A percentile compares a stretch with the other conserved stretches of the same genome.
These are phyloP conservation scores for Hypanus sabinus DNA, from an alignment of 2,113 vertebrate genomes.

Conservation along the genomic window DNA sequence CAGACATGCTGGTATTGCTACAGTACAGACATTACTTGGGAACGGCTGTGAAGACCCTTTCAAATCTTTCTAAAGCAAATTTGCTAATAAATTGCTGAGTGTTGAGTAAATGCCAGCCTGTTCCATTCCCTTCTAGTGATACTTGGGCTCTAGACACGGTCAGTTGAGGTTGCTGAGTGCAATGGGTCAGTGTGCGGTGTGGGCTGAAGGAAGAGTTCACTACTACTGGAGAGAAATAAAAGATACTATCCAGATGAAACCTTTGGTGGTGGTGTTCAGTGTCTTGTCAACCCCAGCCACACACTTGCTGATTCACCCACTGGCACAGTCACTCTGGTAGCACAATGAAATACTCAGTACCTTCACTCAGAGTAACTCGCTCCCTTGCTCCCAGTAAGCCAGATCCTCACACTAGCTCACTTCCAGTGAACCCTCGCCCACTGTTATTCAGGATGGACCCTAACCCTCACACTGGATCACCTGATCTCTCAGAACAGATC, in stretches of 20 bases:
- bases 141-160: background rate
- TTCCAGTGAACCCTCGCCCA: too few relatives aligned
- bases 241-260: background rate
- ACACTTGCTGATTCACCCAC: background rate
- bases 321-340: too few relatives aligned
- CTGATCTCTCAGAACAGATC: background rate
- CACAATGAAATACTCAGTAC: background rate
- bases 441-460: too few relatives aligned
- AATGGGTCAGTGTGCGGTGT: background rate
- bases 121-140: background rate
- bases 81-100: background rate
- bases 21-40: background rate
- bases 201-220: background rate
- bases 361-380: background rate
- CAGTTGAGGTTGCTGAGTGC: background rate
- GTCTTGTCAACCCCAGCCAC: background rate
- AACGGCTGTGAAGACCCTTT: background rate
- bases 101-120: background rate
- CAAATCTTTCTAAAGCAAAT: background rate
- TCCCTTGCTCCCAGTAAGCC: background rate
- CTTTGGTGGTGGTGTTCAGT: background rate
- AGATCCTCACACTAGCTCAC: background rate
- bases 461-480: too few relatives aligned
- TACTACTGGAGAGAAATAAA: background rate
- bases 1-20: background rate